Evolutionary conservation across 2,888 invertebrate species (phyloP), one percentile per base, ranked within the genome.

Genomic region (Imbricaverruca yamaguchii): DNA sequence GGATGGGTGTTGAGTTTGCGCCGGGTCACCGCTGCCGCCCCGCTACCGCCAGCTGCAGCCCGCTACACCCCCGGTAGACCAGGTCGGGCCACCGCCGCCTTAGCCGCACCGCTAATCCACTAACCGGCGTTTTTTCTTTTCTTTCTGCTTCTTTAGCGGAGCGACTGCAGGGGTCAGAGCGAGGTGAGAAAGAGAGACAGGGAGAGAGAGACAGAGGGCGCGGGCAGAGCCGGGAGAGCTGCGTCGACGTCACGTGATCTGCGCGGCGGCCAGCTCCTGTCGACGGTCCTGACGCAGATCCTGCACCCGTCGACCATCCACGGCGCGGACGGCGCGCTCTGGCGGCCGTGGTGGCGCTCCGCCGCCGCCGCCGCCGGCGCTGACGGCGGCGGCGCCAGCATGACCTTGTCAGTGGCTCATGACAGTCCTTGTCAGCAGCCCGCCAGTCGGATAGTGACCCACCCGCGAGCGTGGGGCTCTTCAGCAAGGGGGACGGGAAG

Each of bases 141-240:
- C 74, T 74, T 74, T 74, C 74, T 74, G 74, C 74, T 74, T 74
- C 74, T 74, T 55, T 74, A 74, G 74, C 74, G 74, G 74, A 74
- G 74, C 9, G 39, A 39, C 69, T 13, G 39, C 69, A 69, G 69
- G 69, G 69, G 23, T 39, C 69, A 39, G 69, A 39, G 55, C 74
- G 74, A 74, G 74, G 74, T 74, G 74, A 74, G 74, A 55, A 8
- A 15, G 18, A 69, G 39, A 69, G 69, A 53, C 53, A 74, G 39
- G 1, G 74, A 55, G 55, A 69, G 39, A 74, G 74, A 7, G 74
- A 15, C 9, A 39, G 69, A 69, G 69, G 25, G 10, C 25, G 25
- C 69, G 10, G 69, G 69, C 69, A 69, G 69, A 69, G 69, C 69
- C 6, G 15, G 67, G 67, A 15, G 63, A 13, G 63, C 18, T 21